Percentiles rank a stretch among this genome's conserved stretches.
These are phyloP conservation scores for Malaclemys terrapin DNA, from an alignment of 2,113 vertebrate genomes.

Conservation along the genomic window DNA sequence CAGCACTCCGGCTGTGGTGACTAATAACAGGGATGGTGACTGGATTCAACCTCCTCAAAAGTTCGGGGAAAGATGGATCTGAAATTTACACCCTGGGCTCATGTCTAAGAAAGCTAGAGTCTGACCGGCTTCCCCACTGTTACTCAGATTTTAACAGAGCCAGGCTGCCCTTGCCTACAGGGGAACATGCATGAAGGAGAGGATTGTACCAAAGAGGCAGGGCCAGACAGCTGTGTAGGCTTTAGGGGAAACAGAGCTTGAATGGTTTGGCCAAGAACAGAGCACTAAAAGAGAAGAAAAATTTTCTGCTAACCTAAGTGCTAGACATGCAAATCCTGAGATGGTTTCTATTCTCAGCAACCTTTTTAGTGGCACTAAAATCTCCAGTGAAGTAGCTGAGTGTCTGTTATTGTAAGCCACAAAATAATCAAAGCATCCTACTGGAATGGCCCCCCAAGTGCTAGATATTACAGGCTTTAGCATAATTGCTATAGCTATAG, in stretches of 20 bases:
- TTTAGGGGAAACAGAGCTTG: background rate
- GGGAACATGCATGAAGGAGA: background rate
- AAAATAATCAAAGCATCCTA: background rate
- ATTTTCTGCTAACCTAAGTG: background rate
- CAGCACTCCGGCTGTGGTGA: background rate
- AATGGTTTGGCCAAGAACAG: background rate
- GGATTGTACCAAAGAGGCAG: background rate
- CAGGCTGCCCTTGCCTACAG: background rate
- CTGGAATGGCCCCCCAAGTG: background rate
- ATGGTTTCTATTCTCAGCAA: background rate
- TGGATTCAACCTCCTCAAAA: background rate
- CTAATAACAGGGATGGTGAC: background rate
- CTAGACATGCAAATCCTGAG: background rate
- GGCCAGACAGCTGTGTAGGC: background rate
- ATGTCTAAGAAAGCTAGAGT: background rate
- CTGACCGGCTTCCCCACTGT: background rate
- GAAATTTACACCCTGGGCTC: background rate
- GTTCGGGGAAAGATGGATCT: background rate
- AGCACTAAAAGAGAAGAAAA: background rate
- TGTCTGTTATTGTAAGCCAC: background rate
- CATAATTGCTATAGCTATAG: background rate
- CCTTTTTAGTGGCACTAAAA: background rate
- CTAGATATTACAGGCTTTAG: accelerated
- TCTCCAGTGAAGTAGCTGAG: background rate
- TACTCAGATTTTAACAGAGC: background rate